Evolutionary conservation across 1,140 invertebrate species (phyloP).

Genomic region (Zaprionus africanus): DNA sequence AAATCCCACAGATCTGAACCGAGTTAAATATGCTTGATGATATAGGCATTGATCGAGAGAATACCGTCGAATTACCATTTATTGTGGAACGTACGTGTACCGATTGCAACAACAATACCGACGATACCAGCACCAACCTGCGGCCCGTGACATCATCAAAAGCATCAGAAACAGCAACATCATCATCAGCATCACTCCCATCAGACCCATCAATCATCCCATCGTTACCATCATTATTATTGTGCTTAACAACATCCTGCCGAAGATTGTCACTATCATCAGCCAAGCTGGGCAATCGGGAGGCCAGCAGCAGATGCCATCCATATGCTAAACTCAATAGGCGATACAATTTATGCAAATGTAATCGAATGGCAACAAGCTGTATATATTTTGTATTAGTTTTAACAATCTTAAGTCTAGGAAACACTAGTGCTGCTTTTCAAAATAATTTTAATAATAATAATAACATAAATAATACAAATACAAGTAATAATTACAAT

Average conservation of each 20-base stretch:
- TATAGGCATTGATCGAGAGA: conserved; percentile 35
- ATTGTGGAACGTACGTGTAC: conserved; percentile 47
- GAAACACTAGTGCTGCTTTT: conserved; percentile 63
- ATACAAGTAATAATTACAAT: conserved; percentile 10
- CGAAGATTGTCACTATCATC: conserved; percentile 8
- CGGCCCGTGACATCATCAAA: conserved; percentile 15
- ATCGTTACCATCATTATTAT: conserved; percentile 19
- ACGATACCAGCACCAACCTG: conserved; percentile 17
- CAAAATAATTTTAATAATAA: conserved; percentile 31
- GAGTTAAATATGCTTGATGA: conserved; percentile 61
- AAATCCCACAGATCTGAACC: conserved; percentile 42
- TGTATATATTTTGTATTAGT: conserved; percentile 82
- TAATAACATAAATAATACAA: conserved; percentile 18
- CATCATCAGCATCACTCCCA: conserved; percentile 8
- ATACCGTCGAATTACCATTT: conserved; percentile 55
- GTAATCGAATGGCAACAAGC: conserved; percentile 74
- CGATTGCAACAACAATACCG: conserved; percentile 32
- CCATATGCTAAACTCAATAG: conserved; percentile 68
- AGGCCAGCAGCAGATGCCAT: conserved; percentile 32
- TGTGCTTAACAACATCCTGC: conserved; percentile 9
- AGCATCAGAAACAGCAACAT: conserved; percentile 9
- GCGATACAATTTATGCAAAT: conserved; percentile 68
- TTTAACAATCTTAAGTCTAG: conserved; percentile 70
- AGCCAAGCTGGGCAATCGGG: conserved; percentile 15
- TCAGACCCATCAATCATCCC: neutral